Percentiles rank a stretch among this genome's conserved stretches.
These are phyloP conservation scores for Theristicus caerulescens DNA, from an alignment of 2,113 vertebrate species.

Conservation along the genomic window DNA sequence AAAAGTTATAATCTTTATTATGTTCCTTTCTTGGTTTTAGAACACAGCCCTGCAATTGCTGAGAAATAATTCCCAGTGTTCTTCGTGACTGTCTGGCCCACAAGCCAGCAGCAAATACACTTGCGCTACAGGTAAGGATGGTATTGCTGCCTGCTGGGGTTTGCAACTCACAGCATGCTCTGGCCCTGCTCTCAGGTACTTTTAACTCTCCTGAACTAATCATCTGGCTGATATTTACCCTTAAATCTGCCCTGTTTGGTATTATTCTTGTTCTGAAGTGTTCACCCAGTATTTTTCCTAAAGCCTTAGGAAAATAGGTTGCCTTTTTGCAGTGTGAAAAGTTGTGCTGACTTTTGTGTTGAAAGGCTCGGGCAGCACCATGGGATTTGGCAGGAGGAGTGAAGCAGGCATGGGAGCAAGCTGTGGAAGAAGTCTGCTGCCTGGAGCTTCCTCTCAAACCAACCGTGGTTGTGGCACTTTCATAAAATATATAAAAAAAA, in stretches of 20 bases:
- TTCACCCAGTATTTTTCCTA: neutral
- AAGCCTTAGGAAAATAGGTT: neutral
- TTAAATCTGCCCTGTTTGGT: neutral
- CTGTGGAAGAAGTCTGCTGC: neutral
- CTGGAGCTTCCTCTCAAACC: neutral
- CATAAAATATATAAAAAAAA: neutral
- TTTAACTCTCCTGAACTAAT: neutral
- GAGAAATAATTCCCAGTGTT: neutral
- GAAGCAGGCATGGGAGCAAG: neutral
- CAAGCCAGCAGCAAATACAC: neutral
- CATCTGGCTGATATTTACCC: neutral
- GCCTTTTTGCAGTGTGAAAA: neutral
- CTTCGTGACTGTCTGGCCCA: neutral
- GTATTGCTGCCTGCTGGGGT: neutral
- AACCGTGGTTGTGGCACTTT: neutral
- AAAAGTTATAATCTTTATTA: neutral
- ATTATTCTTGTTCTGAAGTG: neutral
- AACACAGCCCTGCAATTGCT: neutral
- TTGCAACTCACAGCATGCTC: accelerated
- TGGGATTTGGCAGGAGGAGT: neutral
- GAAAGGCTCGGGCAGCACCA: accelerated
- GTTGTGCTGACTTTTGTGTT: neutral
- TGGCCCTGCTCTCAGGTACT: neutral
- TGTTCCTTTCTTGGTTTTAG: neutral
- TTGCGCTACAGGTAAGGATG: neutral